A percentile compares a stretch with the other conserved stretches of the same genome.
These are phyloP conservation scores for Mimachlamys varia DNA, from an alignment of 2,888 invertebrate species.

Conservation along the genomic window DNA sequence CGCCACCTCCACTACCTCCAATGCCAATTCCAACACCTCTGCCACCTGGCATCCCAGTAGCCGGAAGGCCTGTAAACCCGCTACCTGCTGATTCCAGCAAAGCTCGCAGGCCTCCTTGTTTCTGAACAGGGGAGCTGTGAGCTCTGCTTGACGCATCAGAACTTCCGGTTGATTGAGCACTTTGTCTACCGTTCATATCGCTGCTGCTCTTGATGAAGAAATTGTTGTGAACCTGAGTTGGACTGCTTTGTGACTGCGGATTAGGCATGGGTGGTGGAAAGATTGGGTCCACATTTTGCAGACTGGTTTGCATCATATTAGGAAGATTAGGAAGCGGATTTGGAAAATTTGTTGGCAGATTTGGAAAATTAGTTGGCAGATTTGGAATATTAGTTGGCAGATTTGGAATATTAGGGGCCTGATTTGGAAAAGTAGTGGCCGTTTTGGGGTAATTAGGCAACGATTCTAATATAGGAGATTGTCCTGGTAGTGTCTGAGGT, in stretches of 20 bases:
- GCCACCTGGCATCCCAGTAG: neutral
- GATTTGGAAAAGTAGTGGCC: neutral
- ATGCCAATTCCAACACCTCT: neutral
- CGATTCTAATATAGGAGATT: neutral
- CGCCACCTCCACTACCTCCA: neutral
- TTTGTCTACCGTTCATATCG: neutral
- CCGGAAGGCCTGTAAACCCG: neutral
- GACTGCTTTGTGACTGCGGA: neutral
- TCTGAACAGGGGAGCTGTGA: neutral
- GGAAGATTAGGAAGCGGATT: neutral
- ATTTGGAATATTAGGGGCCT: too few relatives aligned
- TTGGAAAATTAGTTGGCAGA: neutral
- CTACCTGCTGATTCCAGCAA: neutral
- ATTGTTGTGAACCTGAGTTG: neutral
- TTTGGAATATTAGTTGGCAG: too few relatives aligned
- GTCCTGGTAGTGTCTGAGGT: neutral
- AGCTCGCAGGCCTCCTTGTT: constrained; percentile 18
- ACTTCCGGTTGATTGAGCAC: neutral
- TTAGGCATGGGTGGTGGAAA: neutral
- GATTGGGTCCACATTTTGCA: neutral
- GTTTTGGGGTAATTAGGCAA: neutral
- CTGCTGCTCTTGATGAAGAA: constrained; percentile 1
- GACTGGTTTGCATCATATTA: neutral
- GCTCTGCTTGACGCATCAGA: neutral
- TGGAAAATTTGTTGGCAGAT: neutral